Base-by-base conservation (phyloP, 2,888 invertebrate species). In the Drosophila conformis region DNA sequence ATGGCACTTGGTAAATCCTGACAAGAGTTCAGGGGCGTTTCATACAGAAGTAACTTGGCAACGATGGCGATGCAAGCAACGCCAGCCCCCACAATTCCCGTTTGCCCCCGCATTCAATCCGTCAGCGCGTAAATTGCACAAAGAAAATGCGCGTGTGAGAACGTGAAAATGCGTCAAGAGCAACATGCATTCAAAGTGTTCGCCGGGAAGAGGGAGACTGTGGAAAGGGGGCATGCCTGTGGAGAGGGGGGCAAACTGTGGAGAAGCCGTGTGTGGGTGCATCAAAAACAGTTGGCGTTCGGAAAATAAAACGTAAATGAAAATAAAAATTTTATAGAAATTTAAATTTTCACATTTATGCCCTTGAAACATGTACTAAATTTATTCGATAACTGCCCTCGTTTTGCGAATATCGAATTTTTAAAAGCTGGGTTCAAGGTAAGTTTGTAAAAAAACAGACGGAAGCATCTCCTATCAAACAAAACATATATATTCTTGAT, bases 1-100 rank as follows among this genome's bases (percentile, higher is more conserved):
- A 57, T 58, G 71, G 56, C 74, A 78, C 70, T 70, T 72, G 77
- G 63, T 53, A 80, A 77, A 71, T 87, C 76, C 82, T 84, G 80
- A 52, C 65, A 51, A 56, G 88, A 88, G 83, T 84, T 84, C 83
- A 84, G 70, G 83, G 83, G 76, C 87, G 71, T 71, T 80, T 62
- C 62, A 51, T 59, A 29, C 13, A 33, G 52, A 64, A 68, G 76
- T 72, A 58, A 63, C 56, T 74, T 64, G 56, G 69, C 56, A 69
- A 64, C 56, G 74, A 36, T 2, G n/a, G 48, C 2, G 49, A 51
- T 11, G 35, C 25, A 25, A 46, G 13, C 7, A 21, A 46, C 13
- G 21, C 7, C 7, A 7, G 2, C 13, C 6, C 6, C 46, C 4
- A 36, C 46, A 4, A 15, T 4, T 15, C 15, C 8, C 46, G 46